Base-by-base conservation (phyloP, 2,888 invertebrate species). In the Strigamia maritima region DNA sequence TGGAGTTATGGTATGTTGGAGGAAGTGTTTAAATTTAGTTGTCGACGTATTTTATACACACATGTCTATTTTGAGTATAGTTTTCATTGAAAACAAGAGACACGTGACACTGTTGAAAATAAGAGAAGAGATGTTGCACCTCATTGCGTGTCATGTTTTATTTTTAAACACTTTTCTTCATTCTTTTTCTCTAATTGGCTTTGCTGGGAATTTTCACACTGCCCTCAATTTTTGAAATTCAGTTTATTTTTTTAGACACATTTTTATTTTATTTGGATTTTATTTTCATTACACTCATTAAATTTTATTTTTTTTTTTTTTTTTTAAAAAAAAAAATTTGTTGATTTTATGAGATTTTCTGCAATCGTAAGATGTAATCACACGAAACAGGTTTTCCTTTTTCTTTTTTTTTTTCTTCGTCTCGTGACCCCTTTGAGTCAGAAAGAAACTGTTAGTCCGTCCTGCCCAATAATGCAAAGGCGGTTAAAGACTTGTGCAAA, bases 81-180 rank as follows among this genome's bases (percentile, higher is more conserved):
- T 26, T 70, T 70, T 70, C 70, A 70, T 70, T 70, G 70, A 70
- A 70, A 70, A 70, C 70, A 70, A 70, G 70, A 70, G 70, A 70
- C 70, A 70, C 70, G 70, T 70, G 70, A 70, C 70, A 70, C 22
- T 19, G 70, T 26, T 26, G 14, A 28, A 70, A 70, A 70, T 70
- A 70, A 70, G 28, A 70, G 28, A 70, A 70, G 70, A 26, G 70
- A 70, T 26, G 70, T 28, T 70, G 70, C 70, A 70, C 70, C 70
- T 70, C 28, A 26, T 26, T 70, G 70, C 70, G 70, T 70, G 70
- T 70, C 70, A 70, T 28, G 70, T 70, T 70, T 70, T 70, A 70
- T 70, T 70, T 70, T 70, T 70, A 70, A 70, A 70, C 70, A 70
- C 70, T 70, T 70, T 70, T 70, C 70, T 70, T 28, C 60, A 70